Evolutionary conservation across 2,113 vertebrate species (phyloP).

Genomic region (Saguinus midas): DNA sequence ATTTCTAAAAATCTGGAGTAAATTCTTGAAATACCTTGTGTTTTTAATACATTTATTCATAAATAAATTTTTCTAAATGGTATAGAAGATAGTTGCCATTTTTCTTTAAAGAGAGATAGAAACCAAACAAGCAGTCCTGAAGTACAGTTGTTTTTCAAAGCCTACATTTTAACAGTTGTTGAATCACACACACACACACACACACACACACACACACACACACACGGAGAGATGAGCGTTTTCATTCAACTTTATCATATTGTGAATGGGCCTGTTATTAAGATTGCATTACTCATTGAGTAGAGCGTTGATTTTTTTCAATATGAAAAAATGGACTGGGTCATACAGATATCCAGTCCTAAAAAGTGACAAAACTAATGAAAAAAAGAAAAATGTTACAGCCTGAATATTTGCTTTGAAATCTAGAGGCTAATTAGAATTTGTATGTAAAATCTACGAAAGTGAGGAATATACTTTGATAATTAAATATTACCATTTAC

Average conservation of each 20-base stretch:
- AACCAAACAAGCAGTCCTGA: not conserved
- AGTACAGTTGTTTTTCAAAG: not conserved
- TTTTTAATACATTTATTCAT: not conserved
- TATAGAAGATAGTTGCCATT: not conserved
- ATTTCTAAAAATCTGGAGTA: not conserved
- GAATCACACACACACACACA: too few relatives aligned
- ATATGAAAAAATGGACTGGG: not conserved
- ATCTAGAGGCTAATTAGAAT: not conserved
- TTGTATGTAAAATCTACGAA: not conserved
- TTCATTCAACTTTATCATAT: not conserved
- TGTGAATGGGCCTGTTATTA: not conserved
- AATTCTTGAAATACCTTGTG: not conserved
- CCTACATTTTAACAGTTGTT: not conserved
- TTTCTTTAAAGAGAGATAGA: not conserved
- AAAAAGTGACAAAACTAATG: too few relatives aligned
- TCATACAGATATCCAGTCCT: too few relatives aligned
- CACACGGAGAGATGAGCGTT: not conserved
- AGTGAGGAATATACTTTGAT: not conserved
- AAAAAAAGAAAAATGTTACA: not conserved
- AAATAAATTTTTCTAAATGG: not conserved
- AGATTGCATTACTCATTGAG: not conserved
- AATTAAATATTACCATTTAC: not conserved
- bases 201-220: too few relatives aligned
- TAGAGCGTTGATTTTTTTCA: not conserved
- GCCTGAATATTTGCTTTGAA: not conserved